A percentile compares a stretch with the other conserved stretches of the same genome.
Conservation (phyloP, 2,113 vertebrate species). For the Tachuris rubrigastra region DNA sequence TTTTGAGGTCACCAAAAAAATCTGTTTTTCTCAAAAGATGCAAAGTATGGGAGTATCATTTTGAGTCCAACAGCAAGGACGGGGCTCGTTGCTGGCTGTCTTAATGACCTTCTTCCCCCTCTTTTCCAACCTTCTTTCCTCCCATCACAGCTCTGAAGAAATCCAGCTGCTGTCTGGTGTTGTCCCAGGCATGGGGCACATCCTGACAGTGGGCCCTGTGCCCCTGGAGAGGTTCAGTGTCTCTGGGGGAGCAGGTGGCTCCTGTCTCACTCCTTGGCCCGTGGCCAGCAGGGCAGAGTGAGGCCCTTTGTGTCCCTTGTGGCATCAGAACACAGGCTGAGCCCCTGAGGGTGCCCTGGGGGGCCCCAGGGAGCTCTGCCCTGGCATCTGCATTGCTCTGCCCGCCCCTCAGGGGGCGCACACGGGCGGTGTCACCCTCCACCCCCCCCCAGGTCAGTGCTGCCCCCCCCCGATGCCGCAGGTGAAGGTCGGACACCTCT, state of each 20-base stretch:
- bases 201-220: neutral
- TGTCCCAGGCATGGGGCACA: too few species aligned
- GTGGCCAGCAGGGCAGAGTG: rapidly evolving
- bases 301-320: neutral
- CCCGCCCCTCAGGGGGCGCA: too few species aligned
- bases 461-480: neutral
- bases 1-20: neutral
- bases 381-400: too few species aligned
- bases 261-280: neutral
- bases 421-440: neutral
- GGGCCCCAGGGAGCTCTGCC: too few species aligned
- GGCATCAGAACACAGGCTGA: neutral
- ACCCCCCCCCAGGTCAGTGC: neutral
- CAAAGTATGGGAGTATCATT: neutral
- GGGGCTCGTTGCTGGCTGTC: rapidly evolving
- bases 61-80: neutral
- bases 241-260: neutral
- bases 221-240: neutral
- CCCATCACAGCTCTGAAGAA: neutral
- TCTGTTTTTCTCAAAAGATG: neutral
- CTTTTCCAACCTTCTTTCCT: neutral
- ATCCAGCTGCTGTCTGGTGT: rapidly evolving
- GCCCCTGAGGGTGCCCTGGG: neutral
- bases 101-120: neutral
- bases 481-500: neutral